These are phyloP conservation scores for Corapipo altera DNA, from an alignment of 2,113 vertebrate genomes.

Conservation along the genomic window DNA sequence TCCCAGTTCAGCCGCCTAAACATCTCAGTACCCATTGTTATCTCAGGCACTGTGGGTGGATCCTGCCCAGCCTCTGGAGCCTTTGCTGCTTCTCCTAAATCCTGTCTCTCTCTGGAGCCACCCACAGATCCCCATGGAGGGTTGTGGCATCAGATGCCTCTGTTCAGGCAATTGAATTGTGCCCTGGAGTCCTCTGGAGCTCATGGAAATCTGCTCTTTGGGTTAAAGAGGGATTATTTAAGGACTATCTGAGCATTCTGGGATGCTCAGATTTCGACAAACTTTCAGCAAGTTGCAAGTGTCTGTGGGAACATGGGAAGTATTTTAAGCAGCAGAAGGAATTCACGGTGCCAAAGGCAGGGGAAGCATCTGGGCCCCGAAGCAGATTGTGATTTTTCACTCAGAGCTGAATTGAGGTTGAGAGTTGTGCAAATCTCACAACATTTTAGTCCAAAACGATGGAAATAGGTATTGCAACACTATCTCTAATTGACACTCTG, in stretches of 20 bases:
- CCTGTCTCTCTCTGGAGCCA: background rate
- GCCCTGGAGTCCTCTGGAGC: background rate
- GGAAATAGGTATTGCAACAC: background rate
- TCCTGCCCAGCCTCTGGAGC: background rate
- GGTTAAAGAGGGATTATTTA: background rate
- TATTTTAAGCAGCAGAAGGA: constrained; percentile 24
- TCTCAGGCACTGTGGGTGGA: background rate
- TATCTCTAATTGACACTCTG: background rate
- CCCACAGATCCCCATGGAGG: background rate
- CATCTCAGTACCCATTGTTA: background rate
- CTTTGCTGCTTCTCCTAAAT: background rate
- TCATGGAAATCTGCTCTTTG: background rate
- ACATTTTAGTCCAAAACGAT: background rate
- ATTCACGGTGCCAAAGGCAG: background rate
- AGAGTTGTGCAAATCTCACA: constrained; percentile 20
- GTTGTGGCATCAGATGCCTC: background rate
- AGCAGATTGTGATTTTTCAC: constrained; percentile 6
- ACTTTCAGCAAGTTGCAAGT: background rate
- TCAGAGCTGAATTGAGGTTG: background rate
- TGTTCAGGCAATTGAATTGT: background rate
- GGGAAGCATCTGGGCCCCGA: background rate
- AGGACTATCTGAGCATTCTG: background rate
- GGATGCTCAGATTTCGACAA: background rate
- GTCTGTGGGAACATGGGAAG: background rate
- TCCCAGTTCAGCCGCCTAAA: background rate